Percentiles rank a stretch among this genome's conserved stretches.
Evolutionary conservation across 64 coral and sea anemone species (phyloP).

Genomic region (Anthopleura sola): DNA sequence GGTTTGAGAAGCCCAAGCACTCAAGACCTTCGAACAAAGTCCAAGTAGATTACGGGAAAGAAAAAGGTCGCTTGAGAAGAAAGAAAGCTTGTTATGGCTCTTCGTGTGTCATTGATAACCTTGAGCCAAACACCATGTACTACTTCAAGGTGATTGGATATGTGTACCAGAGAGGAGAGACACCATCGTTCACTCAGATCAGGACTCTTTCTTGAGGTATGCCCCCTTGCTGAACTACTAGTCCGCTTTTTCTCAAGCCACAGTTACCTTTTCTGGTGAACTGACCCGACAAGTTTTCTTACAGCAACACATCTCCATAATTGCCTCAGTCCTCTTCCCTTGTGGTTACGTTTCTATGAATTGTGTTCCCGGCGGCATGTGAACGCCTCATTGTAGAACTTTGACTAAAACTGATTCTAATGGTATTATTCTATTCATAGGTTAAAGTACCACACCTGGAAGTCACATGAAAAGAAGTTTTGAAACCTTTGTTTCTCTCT

Average conservation of each 20-base stretch:
- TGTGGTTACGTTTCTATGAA: too few species aligned
- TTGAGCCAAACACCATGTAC: background rate
- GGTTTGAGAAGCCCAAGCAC: background rate
- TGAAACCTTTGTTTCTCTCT: too few species aligned
- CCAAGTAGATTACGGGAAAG: background rate
- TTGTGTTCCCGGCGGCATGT: too few species aligned
- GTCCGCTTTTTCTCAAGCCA: too few species aligned
- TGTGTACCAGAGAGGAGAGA: background rate
- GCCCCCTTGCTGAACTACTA: background rate
- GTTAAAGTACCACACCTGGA: too few species aligned
- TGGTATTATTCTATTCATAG: too few species aligned
- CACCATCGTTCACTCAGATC: background rate
- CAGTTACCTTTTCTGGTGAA: too few species aligned
- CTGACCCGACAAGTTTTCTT: too few species aligned
- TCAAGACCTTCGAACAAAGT: background rate
- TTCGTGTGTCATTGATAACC: background rate
- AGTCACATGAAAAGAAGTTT: too few species aligned
- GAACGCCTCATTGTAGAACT: too few species aligned
- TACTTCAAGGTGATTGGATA: slow-evolving; percentile 10
- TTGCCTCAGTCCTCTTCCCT: too few species aligned
- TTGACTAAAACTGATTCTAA: too few species aligned
- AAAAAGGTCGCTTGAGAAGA: background rate
- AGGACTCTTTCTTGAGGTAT: background rate
- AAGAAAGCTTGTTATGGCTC: background rate
- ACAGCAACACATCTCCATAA: background rate